These are phyloP conservation scores for Ochlodes sylvanus DNA, from an alignment of 2,888 invertebrate genomes.

Conservation along the genomic window DNA sequence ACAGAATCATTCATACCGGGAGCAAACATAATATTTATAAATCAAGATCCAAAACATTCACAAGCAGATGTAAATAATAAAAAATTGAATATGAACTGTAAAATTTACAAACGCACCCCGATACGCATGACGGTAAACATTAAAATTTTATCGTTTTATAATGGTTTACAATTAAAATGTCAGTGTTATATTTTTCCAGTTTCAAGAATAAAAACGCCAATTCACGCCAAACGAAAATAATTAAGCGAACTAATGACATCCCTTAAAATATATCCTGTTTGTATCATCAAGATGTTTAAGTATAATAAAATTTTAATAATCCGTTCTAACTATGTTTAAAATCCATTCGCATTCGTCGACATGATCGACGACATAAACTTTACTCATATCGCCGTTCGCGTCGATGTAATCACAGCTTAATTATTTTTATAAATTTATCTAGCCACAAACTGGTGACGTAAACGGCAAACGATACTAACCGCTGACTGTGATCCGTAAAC, in stretches of 20 bases:
- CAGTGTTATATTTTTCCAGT: no score
- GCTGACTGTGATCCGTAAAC: background rate
- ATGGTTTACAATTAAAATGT: background rate
- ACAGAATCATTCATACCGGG: constrained; percentile 3
- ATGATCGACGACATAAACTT: no score
- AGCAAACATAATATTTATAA: constrained; percentile 27
- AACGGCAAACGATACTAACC: constrained; percentile 22
- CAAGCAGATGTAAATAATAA: background rate
- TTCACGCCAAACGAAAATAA: no score
- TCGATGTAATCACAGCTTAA: no score
- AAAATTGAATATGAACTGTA: background rate
- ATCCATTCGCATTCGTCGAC: no score
- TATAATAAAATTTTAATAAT: no score
- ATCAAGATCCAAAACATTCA: constrained; percentile 7
- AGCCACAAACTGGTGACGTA: background rate
- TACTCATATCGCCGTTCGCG: no score
- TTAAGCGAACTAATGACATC: no score
- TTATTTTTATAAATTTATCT: background rate
- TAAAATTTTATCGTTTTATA: background rate
- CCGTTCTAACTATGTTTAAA: no score
- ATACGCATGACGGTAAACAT: background rate
- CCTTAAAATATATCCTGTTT: no score
- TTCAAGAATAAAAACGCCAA: no score
- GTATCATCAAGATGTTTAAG: no score
- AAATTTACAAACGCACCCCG: background rate